phyloP scores from a whole-genome alignment of 2,797 vertebrate species.

The Platalea minor region DNA sequence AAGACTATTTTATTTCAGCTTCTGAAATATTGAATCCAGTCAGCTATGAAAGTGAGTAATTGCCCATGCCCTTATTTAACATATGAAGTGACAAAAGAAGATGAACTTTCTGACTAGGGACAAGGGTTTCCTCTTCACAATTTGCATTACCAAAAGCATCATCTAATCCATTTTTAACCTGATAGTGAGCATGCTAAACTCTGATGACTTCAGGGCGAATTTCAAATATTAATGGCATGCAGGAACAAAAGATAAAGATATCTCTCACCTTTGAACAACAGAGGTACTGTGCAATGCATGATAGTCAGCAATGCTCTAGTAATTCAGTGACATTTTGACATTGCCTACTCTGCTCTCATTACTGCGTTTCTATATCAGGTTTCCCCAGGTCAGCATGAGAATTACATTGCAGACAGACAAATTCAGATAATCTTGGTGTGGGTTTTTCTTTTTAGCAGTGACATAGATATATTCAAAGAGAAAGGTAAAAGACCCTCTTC shows the following conservation, averaged over 20 bases:
- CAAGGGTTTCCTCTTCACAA: not conserved
- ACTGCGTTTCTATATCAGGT: not conserved
- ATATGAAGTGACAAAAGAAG: not conserved
- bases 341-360: not conserved
- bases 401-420: not conserved
- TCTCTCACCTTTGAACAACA: not conserved
- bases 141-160: not conserved
- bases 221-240: not conserved
- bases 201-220: not conserved
- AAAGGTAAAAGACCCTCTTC: not conserved
- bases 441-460: not conserved
- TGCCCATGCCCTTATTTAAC: not conserved
- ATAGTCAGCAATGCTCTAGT: not conserved
- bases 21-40: not conserved
- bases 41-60: not conserved
- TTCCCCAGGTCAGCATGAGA: not conserved
- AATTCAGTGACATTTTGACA: not conserved
- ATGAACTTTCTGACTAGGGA: not conserved
- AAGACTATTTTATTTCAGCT: not conserved
- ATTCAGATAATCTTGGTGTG: not conserved
- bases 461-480: not conserved
- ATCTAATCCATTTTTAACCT: not conserved
- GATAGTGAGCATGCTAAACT: fast-evolving
- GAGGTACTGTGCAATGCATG: not conserved
- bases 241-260: not conserved